phyloP scores from a whole-genome alignment of 1,140 invertebrate genomes.

The Drosophila rhopaloa region DNA sequence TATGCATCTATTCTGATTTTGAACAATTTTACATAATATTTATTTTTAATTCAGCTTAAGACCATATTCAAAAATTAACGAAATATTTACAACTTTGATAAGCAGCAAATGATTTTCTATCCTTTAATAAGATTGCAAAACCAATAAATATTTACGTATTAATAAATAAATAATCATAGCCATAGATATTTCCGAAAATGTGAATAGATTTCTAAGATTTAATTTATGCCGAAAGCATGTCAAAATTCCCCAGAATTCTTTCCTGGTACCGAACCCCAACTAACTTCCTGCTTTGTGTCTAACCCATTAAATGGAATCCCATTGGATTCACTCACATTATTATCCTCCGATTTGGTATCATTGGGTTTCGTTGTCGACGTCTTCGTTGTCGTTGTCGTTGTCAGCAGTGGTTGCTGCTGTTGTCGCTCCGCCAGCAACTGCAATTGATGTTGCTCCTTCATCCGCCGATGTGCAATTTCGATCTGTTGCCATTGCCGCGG shows the following conservation, averaged over 20 bases:
- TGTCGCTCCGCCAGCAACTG: slow-evolving; percentile 39
- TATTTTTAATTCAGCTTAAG: too few species aligned
- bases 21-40: too few species aligned
- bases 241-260: background rate
- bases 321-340: slow-evolving; percentile 44
- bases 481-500: slow-evolving; percentile 36
- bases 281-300: slow-evolving; percentile 11
- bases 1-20: too few species aligned
- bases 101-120: too few species aligned
- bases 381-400: too few species aligned
- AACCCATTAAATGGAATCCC: slow-evolving; percentile 26
- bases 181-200: background rate
- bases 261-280: slow-evolving; percentile 8
- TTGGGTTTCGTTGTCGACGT: slow-evolving; percentile 25
- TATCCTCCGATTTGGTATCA: slow-evolving; percentile 40
- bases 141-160: too few species aligned
- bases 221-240: background rate
- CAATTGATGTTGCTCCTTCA: slow-evolving; percentile 47
- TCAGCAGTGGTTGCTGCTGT: slow-evolving; percentile 28
- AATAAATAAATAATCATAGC: too few species aligned
- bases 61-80: too few species aligned
- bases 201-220: background rate
- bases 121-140: too few species aligned
- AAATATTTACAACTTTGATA: too few species aligned
- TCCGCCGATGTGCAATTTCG: slow-evolving; percentile 40